Evolutionary conservation across 2,113 vertebrate genomes (phyloP), one percentile per base, ranked within the genome.

Genomic region (Nesoenas mayeri): DNA sequence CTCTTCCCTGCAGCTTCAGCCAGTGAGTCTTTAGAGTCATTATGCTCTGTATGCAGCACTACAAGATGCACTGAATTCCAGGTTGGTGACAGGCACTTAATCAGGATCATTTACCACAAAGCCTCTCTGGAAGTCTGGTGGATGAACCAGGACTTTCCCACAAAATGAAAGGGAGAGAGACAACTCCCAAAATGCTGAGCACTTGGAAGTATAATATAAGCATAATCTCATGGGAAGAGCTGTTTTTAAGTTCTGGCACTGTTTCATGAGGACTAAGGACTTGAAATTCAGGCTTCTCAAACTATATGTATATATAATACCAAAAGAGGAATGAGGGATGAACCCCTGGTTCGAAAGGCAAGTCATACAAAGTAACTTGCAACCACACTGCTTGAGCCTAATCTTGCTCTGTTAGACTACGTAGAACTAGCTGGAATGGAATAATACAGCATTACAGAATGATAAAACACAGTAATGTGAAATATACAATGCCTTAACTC

Each of bases 271-370:
- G 20, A 80, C 29, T 38, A 42, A 58, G 13, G 15, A 72, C 20
- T 19, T 73, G 42, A 21, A 89, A 73, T 47, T 24, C 44, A 78
- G 17, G 5, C 24, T 69, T 73, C 32, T 51, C 15, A 60, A 79
- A 62, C 17, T 20, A 28, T 22, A 4, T 0, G 0, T 11, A 19
- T 36, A 19, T 29, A 48, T 31, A 42, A 65, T 32, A 57, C n/a
- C 9, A 69, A 77, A 71, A 83, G 10, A 79, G 12, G 38, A 29
- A 69, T 47, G 19, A 25, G 22, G 15, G 8, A 36, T 32, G 15
- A 80, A 65, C 15, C 14, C 6, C 10, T 70, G 4, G 11, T 80
- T 69, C 3, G 1, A 51, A 80, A 70, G 24, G 17, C 34, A 51
- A 14, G 11, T 44, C 38, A 7, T 10, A 60, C 17, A 26, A 80